These are phyloP conservation scores for Chlorospingus flavigularis DNA, from an alignment of 2,797 vertebrate species.

Conservation along the genomic window DNA sequence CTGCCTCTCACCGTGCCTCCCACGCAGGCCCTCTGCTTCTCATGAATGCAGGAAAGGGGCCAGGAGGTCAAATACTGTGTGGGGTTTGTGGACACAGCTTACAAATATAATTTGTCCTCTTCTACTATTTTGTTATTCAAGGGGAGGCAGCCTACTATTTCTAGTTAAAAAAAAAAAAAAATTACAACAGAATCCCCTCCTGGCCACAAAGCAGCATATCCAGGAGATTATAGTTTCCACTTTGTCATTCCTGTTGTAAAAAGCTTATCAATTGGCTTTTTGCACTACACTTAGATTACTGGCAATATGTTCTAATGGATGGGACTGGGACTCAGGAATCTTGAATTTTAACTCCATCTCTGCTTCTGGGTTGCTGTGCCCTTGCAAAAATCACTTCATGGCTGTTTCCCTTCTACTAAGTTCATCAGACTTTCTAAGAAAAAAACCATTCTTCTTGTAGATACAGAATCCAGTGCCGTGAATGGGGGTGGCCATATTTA, in stretches of 20 bases:
- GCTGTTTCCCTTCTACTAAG: background rate
- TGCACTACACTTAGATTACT: constrained; percentile 3
- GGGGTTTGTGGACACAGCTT: background rate
- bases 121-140: background rate
- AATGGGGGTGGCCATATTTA: background rate
- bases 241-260: constrained; percentile 33
- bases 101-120: background rate
- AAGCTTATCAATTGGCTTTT: constrained; percentile 32
- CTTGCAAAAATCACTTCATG: background rate
- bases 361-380: background rate
- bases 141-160: background rate
- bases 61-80: background rate
- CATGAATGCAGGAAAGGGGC: background rate
- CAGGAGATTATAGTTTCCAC: constrained; percentile 26
- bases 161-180: background rate
- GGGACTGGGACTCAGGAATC: background rate
- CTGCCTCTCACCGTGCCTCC: accelerated
- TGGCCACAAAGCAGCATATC: constrained; percentile 1
- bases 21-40: background rate
- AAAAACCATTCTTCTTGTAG: background rate
- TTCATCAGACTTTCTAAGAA: background rate
- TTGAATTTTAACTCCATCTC: constrained; percentile 7
- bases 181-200: background rate
- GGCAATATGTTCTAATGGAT: background rate
- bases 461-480: background rate